phyloP scores from a whole-genome alignment of 2,888 invertebrate species.

The Dicycla oo region DNA sequence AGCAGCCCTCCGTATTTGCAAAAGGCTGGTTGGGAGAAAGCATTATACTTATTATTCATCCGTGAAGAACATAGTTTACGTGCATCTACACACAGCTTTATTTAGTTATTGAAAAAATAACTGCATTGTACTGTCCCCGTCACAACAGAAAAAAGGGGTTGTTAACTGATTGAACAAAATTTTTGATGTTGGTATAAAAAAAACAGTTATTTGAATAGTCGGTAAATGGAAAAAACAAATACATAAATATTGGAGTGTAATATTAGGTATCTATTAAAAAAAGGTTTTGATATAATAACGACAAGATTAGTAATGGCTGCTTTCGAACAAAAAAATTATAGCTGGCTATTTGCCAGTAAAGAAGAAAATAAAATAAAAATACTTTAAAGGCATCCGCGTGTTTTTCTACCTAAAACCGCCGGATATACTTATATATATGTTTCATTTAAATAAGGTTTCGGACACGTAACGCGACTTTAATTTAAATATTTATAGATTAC shows the following conservation, averaged over 20 bases:
- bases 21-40: constrained; percentile 3
- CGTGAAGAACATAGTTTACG: background rate
- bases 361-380: constrained; percentile 8
- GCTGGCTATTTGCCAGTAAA: background rate
- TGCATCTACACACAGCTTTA: background rate
- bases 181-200: background rate
- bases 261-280: background rate
- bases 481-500: too few species aligned
- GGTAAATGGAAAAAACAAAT: too few species aligned
- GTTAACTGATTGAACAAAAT: background rate
- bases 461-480: too few species aligned
- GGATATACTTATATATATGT: too few species aligned
- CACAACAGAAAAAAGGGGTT: too few species aligned
- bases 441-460: too few species aligned
- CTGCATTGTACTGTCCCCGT: background rate
- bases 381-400: constrained; percentile 17
- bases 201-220: background rate
- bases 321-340: constrained; percentile 3
- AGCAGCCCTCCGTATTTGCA: background rate
- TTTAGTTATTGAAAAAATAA: background rate
- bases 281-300: background rate
- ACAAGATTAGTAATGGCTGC: background rate
- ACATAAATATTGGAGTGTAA: too few species aligned
- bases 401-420: constrained; percentile 9
- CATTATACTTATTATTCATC: background rate